These are phyloP conservation scores for Invenusta paracnida DNA, from an alignment of 2,888 invertebrate species.

Conservation along the genomic window DNA sequence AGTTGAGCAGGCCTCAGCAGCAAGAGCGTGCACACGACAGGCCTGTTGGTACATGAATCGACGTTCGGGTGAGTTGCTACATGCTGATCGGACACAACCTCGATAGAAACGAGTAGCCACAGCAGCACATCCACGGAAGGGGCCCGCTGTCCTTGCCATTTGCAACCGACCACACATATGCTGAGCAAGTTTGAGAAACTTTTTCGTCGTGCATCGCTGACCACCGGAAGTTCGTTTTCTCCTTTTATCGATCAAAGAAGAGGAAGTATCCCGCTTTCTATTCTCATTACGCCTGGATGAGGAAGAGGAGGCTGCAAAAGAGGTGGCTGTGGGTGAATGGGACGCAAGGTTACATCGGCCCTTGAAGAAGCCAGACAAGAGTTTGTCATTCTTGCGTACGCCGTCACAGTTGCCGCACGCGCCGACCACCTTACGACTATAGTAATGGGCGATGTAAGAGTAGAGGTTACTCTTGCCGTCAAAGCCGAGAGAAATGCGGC, in stretches of 20 bases:
- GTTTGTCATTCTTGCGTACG: slow-evolving; percentile 3
- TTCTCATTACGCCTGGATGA: too few relatives aligned
- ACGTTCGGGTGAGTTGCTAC: slow-evolving; percentile 10
- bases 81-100: slow-evolving; percentile 27
- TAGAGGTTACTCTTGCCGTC: slow-evolving; percentile 33
- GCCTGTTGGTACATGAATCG: slow-evolving; percentile 13
- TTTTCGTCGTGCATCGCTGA: neutral
- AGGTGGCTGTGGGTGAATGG: too few relatives aligned
- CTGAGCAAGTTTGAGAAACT: neutral
- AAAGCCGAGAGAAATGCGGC: slow-evolving; percentile 12
- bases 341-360: neutral
- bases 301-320: too few relatives aligned
- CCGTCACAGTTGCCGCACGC: slow-evolving; percentile 37
- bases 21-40: slow-evolving; percentile 33
- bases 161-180: neutral
- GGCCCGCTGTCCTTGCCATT: neutral
- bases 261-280: too few relatives aligned
- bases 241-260: too few relatives aligned
- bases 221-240: too few relatives aligned
- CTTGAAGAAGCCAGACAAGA: neutral
- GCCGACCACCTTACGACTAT: neutral
- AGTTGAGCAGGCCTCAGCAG: slow-evolving; percentile 37
- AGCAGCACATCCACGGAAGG: neutral
- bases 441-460: neutral
- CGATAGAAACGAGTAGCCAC: slow-evolving; percentile 1